These are phyloP conservation scores for Aromia moschata DNA, from an alignment of 2,888 invertebrate species.

Conservation along the genomic window DNA sequence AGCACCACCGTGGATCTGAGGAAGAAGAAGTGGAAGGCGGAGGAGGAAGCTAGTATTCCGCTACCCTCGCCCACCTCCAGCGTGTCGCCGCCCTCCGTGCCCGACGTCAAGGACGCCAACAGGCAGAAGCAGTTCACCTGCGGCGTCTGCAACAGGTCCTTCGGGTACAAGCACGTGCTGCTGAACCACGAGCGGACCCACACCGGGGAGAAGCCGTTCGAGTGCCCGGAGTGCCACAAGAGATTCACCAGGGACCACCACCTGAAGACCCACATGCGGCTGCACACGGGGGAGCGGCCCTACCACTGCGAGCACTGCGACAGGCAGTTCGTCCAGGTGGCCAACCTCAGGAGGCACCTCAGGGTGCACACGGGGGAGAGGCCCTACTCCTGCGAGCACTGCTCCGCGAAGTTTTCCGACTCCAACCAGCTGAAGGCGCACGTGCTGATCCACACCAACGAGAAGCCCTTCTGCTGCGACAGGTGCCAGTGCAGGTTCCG, in stretches of 20 bases:
- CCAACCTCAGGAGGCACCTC: conserved; percentile 87
- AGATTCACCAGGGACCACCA: conserved; percentile 93
- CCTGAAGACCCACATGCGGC: conserved; percentile 89
- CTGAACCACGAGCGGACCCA: conserved; percentile 95
- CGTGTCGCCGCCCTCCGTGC: conserved; percentile 65
- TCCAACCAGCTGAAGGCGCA: conserved; percentile 93
- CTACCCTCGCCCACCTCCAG: conserved; percentile 68
- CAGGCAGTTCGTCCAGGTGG: conserved; percentile 92
- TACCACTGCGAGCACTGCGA: conserved; percentile 93
- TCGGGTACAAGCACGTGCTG: conserved; percentile 93
- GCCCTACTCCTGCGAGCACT: conserved; percentile 87
- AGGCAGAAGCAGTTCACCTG: conserved; percentile 89
- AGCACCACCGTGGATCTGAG: conserved; percentile 50
- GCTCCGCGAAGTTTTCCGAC: conserved; percentile 88
- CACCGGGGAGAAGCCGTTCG: conserved; percentile 94
- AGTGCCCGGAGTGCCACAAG: conserved; percentile 91
- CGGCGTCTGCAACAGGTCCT: conserved; percentile 85
- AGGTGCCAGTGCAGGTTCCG: conserved; percentile 82
- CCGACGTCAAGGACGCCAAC: conserved; percentile 52
- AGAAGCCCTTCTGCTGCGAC: conserved; percentile 87
- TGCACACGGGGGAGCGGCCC: conserved; percentile 94
- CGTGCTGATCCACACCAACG: conserved; percentile 86
- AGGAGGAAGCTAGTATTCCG: conserved; percentile 56
- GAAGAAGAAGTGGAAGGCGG: conserved; percentile 53
- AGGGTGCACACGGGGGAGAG: conserved; percentile 92